Evolutionary conservation across 1,140 invertebrate genomes (phyloP).

Genomic region (Triops longicaudatus): DNA sequence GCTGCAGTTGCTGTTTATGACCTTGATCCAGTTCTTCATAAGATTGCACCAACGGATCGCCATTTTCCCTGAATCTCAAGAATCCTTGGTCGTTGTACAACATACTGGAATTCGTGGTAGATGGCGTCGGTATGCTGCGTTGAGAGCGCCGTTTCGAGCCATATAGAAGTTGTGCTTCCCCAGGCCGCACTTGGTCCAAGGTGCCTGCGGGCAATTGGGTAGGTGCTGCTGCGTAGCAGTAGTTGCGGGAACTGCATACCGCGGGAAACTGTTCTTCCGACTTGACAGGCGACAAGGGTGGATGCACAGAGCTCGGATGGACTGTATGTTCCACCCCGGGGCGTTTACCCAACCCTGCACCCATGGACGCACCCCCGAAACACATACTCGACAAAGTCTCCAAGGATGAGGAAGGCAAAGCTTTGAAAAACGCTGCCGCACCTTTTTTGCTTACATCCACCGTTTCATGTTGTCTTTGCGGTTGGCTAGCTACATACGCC

Average conservation of each 20-base stretch:
- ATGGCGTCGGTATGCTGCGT: conserved; percentile 15
- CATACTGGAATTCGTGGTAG: conserved; percentile 50
- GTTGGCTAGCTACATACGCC: conserved; percentile 65
- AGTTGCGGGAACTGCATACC: conserved; percentile 27
- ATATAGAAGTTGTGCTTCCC: conserved; percentile 1
- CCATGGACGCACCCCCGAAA: conserved; percentile 1
- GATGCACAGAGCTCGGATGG: neutral
- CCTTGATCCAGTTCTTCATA: conserved; percentile 26
- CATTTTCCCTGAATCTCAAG: conserved; percentile 44
- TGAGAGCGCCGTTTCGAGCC: conserved; percentile 19
- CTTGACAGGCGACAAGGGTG: conserved; percentile 26
- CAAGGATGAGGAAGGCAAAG: conserved; percentile 19
- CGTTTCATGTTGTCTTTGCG: conserved; percentile 33
- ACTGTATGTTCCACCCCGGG: neutral
- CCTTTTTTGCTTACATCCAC: conserved; percentile 22
- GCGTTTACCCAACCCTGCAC: neutral
- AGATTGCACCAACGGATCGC: conserved; percentile 20
- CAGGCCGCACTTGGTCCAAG: neutral
- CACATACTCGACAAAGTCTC: conserved; percentile 27
- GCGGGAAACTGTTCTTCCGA: conserved; percentile 27
- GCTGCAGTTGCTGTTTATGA: neutral
- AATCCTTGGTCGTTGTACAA: conserved; percentile 76
- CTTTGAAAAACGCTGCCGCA: neutral
- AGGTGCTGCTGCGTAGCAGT: conserved; percentile 28
- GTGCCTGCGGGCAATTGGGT: conserved; percentile 6